Conservation (phyloP, 2,113 vertebrate genomes). For the pig (Sus scrofa) region T2T-Sscrofa CM000830.6:42439501-42440000, state of each 20-base stretch:
- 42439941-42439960: slow-evolving; percentile 63
- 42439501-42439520: slow-evolving; percentile 66
- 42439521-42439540: slow-evolving; percentile 73
- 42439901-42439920: slow-evolving; percentile 26
- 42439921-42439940: slow-evolving; percentile 50
- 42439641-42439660: slow-evolving; percentile 82
- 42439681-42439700: slow-evolving; percentile 66
- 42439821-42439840: slow-evolving; percentile 55
- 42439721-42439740: slow-evolving; percentile 68
- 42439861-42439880: slow-evolving; percentile 63
- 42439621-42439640: slow-evolving; percentile 73
- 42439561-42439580: slow-evolving; percentile 76
- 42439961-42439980: slow-evolving; percentile 36
- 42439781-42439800: not conserved
- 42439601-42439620: slow-evolving; percentile 74
- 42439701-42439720: slow-evolving; percentile 68
- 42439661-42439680: slow-evolving; percentile 78
- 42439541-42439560: slow-evolving; percentile 78
- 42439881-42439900: slow-evolving; percentile 27
- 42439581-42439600: slow-evolving; percentile 72
- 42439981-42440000: slow-evolving; percentile 54
- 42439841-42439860: slow-evolving; percentile 33
- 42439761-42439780: slow-evolving; percentile 26
- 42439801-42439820: slow-evolving; percentile 6
- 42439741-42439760: slow-evolving; percentile 68